Percentiles rank a stretch among this genome's conserved stretches.
phyloP scores from a whole-genome alignment of 92 coral and sea anemone genomes.

The Zoanthus sociatus region DNA sequence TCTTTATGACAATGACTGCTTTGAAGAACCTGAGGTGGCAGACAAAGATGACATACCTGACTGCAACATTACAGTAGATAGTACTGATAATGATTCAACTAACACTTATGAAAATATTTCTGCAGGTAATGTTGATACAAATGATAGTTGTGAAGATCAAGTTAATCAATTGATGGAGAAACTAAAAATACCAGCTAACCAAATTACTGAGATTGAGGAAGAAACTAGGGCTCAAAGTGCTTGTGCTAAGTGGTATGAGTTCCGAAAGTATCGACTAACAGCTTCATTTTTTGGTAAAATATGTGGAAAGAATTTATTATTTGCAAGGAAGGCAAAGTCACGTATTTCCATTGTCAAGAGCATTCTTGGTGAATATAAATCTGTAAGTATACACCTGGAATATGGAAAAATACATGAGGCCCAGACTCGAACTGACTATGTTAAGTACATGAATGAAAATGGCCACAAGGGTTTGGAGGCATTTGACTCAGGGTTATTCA shows the following conservation, averaged over 20 bases:
- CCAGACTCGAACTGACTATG: neutral
- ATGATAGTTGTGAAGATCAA: neutral
- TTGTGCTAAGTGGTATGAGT: no score
- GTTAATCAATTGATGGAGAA: neutral
- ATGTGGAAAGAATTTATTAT: conserved; percentile 18
- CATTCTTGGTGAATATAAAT: conserved; percentile 11
- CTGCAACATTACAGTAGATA: conserved; percentile 5
- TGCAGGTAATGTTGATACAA: conserved; percentile 9
- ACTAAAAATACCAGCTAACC: conserved; percentile 12
- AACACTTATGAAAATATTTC: conserved; percentile 5
- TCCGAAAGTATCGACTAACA: conserved; percentile 11
- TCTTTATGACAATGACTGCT: conserved; percentile 1
- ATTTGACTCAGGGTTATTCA: neutral
- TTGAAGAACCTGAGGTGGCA: conserved; percentile 7
- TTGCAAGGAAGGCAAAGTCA: conserved; percentile 20
- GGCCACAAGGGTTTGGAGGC: conserved; percentile 5
- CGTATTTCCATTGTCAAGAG: conserved; percentile 28
- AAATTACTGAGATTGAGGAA: conserved; percentile 21
- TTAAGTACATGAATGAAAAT: conserved; percentile 1
- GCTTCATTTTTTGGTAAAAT: conserved; percentile 26
- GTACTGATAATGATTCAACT: neutral
- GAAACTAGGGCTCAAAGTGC: conserved; percentile 15
- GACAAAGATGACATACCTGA: conserved; percentile 1
- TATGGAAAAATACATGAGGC: neutral
- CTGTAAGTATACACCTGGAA: neutral